Evolutionary conservation across 2,797 vertebrate species (phyloP), one percentile per base, ranked within the genome.

Genomic region (Clamator glandarius): DNA sequence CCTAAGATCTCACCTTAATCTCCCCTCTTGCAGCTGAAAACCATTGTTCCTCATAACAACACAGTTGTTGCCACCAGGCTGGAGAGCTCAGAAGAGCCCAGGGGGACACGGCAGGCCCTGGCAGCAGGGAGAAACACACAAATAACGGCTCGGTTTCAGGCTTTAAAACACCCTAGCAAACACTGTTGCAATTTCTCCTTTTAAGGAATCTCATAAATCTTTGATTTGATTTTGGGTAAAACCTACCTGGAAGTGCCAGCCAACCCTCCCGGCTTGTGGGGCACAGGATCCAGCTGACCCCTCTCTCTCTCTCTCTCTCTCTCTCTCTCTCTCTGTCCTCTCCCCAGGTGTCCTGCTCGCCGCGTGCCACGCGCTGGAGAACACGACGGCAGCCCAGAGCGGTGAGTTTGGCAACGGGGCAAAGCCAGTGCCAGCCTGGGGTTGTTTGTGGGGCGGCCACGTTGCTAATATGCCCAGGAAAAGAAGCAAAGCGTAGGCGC

Each of bases 331-430:
- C 50, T 64, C 82, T 61, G 72, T 9, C 29, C 52, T 52, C 44
- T 62, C 68, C 28, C 1, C 77, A 94, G 93, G 87, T 28, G 54
- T 94, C 83, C 93, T 94, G 78, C 69, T 92, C 16, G 54, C 93
- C 4, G 44, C 36, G 5, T 92, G 90, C 78, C 93, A 92, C 3
- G 93, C 90, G 0, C 83, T 90, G 93, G 93, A 94, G 42, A 87
- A 92, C 90, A 67, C 87, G 48, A 94, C 93, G 3, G 87, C 69
- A 1, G 69, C 75, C 31, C 0, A 4, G 21, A 77, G 73, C 1
- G 90, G 93, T 92, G 90, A 94, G 93, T 87, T 41, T n/a, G 70
- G 13, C 10, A 5, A 25, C 2, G 21, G 54, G 35, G 29, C 54
- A 28, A 28, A 36, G 13, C 68, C 2, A 4, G 19, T 3, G 3